A percentile compares a stretch with the other conserved stretches of the same genome.
These are phyloP conservation scores for Oryctes rhinoceros DNA, from an alignment of 1,140 invertebrate species.

Conservation along the genomic window DNA sequence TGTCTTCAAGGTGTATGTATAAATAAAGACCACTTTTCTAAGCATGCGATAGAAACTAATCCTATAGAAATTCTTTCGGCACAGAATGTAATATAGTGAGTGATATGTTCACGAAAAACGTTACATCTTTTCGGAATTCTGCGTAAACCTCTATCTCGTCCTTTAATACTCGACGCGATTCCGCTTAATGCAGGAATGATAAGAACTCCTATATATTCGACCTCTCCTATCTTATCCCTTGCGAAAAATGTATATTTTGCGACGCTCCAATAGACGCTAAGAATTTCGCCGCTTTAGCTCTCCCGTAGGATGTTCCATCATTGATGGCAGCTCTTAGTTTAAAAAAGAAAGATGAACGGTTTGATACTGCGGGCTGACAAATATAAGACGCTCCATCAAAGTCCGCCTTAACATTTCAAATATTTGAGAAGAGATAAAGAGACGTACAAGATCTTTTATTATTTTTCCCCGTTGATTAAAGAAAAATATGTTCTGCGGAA, in stretches of 20 bases:
- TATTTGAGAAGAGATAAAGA: neutral
- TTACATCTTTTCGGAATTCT: neutral
- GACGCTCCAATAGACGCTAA: neutral
- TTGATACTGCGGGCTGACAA: slow-evolving; percentile 8
- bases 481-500: neutral
- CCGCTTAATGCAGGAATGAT: neutral
- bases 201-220: neutral
- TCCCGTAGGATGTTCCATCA: neutral
- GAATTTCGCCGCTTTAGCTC: neutral
- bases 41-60: too few species aligned
- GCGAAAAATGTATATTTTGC: neutral
- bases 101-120: neutral
- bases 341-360: slow-evolving; percentile 10
- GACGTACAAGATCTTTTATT: neutral
- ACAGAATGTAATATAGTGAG: neutral
- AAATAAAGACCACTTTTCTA: too few species aligned
- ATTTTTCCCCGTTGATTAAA: neutral
- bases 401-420: slow-evolving; percentile 14
- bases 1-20: too few species aligned
- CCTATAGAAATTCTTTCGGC: too few species aligned
- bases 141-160: neutral
- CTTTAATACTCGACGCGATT: neutral
- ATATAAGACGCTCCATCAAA: neutral
- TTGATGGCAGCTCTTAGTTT: neutral
- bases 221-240: neutral